Conservation (phyloP, 2,888 invertebrate species). For the Volucella bombylans region DNA sequence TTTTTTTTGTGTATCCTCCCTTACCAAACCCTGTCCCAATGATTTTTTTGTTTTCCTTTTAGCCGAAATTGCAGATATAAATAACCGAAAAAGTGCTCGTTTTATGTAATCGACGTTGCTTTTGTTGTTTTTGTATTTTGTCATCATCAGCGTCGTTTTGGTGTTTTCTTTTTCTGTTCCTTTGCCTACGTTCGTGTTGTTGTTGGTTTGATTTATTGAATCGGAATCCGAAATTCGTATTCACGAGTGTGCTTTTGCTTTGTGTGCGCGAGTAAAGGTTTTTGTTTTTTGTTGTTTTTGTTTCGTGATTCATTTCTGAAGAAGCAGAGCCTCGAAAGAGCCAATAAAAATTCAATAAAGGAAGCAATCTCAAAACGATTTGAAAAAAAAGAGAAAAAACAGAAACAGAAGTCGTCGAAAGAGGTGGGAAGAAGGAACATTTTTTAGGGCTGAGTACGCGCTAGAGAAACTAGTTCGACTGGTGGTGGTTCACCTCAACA, state of each 20-base stretch:
- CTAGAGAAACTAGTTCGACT: slow-evolving; percentile 67
- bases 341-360: slow-evolving; percentile 51
- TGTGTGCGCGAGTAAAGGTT: slow-evolving; percentile 56
- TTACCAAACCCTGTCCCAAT: slow-evolving; percentile 18
- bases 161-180: slow-evolving; percentile 10
- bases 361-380: slow-evolving; percentile 43
- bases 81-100: slow-evolving; percentile 68
- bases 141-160: slow-evolving; percentile 15
- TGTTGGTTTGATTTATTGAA: slow-evolving; percentile 6
- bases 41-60: slow-evolving; percentile 13
- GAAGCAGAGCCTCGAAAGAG: slow-evolving; percentile 19
- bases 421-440: slow-evolving; percentile 9
- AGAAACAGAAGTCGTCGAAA: slow-evolving; percentile 10
- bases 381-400: slow-evolving; percentile 10
- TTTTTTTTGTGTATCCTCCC: slow-evolving; percentile 12
- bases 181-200: slow-evolving; percentile 6
- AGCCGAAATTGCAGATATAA: slow-evolving; percentile 58
- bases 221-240: not conserved
- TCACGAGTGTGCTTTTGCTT: slow-evolving; percentile 22
- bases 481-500: slow-evolving; percentile 65
- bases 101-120: slow-evolving; percentile 64
- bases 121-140: slow-evolving; percentile 34
- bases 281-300: not conserved
- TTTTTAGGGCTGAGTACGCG: slow-evolving; percentile 22
- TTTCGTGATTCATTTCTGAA: slow-evolving; percentile 51